Evolutionary conservation across 1,140 invertebrate genomes (phyloP).

Genomic region (Cecropterus lyciades): DNA sequence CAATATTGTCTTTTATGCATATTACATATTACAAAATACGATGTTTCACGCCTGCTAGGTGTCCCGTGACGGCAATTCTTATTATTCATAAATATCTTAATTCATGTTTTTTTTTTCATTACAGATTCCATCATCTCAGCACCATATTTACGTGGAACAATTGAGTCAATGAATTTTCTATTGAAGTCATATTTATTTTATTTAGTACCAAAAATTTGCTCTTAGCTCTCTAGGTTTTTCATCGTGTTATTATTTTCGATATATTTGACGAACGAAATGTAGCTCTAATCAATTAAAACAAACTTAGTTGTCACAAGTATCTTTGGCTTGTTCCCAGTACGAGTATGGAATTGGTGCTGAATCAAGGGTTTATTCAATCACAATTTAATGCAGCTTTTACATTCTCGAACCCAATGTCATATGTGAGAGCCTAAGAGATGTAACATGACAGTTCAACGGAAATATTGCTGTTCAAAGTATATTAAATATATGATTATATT

Average conservation of each 20-base stretch:
- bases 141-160: constrained; percentile 47
- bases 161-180: constrained; percentile 50
- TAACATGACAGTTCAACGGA: constrained; percentile 20
- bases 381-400: constrained; percentile 34
- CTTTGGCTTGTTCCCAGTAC: constrained; percentile 11
- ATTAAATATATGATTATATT: not conserved
- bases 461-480: constrained; percentile 25
- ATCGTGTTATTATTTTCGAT: constrained; percentile 46
- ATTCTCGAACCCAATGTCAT: constrained; percentile 19
- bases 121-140: constrained; percentile 49
- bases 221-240: constrained; percentile 69
- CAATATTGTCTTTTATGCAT: too few relatives aligned
- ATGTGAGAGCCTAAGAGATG: constrained; percentile 22
- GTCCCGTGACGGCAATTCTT: too few relatives aligned
- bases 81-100: not conserved
- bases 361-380: constrained; percentile 29
- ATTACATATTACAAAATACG: too few relatives aligned
- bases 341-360: constrained; percentile 24
- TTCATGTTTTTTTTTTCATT: constrained; percentile 41
- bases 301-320: constrained; percentile 18
- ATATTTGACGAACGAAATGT: constrained; percentile 51
- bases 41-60: too few relatives aligned
- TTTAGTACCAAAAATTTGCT: constrained; percentile 63
- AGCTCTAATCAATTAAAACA: constrained; percentile 54
- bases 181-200: constrained; percentile 63